Evolutionary conservation across 2,888 invertebrate genomes (phyloP).

Genomic region (Trissolcus japonicus): DNA sequence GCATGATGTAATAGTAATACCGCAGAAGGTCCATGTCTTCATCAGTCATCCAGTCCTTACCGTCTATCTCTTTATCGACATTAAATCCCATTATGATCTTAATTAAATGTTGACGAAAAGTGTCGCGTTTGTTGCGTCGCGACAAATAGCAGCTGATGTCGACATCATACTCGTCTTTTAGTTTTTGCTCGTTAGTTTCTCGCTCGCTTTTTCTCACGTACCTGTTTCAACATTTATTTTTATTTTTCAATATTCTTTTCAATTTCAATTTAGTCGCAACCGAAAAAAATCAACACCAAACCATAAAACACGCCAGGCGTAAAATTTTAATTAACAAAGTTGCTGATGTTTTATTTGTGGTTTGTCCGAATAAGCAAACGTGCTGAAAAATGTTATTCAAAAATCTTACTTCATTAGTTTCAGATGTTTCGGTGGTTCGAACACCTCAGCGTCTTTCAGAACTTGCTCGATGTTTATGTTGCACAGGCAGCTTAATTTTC

Average conservation of each 20-base stretch:
- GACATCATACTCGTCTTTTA: constrained; percentile 46
- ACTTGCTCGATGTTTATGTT: constrained; percentile 20
- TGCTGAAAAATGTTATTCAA: background rate
- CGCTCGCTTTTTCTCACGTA: constrained; percentile 30
- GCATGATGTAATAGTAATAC: constrained; percentile 93
- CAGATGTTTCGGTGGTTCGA: background rate
- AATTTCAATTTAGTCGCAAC: background rate
- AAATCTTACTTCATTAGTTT: constrained; percentile 18
- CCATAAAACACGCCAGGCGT: background rate
- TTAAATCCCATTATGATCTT: constrained; percentile 80
- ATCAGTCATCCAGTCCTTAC: constrained; percentile 69
- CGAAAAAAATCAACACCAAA: background rate
- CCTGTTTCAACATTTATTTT: constrained; percentile 26
- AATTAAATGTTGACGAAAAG: constrained; percentile 87
- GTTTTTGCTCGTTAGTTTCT: constrained; percentile 55
- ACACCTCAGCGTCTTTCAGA: constrained; percentile 7
- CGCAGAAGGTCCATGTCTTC: constrained; percentile 84
- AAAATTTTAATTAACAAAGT: constrained; percentile 5
- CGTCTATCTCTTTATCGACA: background rate
- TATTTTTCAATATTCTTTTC: constrained; percentile 1
- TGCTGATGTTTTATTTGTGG: background rate
- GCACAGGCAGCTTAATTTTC: constrained; percentile 35
- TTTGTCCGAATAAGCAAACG: background rate
- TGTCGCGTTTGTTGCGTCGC: constrained; percentile 86
- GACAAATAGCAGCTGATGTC: constrained; percentile 81